phyloP scores from a whole-genome alignment of 2,797 vertebrate genomes.

The Aviceda cuculoides region DNA sequence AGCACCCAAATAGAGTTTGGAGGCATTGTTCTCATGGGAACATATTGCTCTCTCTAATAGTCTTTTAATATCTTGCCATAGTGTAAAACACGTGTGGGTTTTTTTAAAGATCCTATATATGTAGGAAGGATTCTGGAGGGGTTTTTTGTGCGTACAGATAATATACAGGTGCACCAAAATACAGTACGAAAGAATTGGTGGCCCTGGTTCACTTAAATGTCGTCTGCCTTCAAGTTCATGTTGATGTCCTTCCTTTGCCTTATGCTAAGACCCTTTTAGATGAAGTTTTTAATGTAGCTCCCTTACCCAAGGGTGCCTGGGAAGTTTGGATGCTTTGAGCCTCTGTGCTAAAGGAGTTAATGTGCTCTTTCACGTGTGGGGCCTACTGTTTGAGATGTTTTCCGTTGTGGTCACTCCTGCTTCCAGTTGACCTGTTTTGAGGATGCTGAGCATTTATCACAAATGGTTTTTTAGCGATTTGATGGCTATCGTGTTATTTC shows the following conservation, averaged over 20 bases:
- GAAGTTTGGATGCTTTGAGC: neutral
- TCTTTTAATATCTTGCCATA: neutral
- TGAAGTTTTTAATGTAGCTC: neutral
- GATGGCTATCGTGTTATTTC: fast-evolving
- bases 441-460: neutral
- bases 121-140: neutral
- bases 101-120: neutral
- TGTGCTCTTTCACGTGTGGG: neutral
- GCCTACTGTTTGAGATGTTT: neutral
- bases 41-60: neutral
- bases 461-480: neutral
- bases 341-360: neutral
- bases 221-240: fast-evolving
- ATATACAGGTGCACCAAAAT: neutral
- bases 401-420: neutral
- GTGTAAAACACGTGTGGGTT: neutral
- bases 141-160: fast-evolving
- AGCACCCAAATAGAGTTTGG: neutral
- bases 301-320: neutral
- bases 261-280: fast-evolving
- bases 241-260: neutral
- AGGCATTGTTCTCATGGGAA: neutral
- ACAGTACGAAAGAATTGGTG: fast-evolving
- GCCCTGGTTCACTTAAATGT: neutral
- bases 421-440: neutral